Evolutionary conservation across 2,888 invertebrate genomes (phyloP).

Genomic region (Uloborus plumipes): DNA sequence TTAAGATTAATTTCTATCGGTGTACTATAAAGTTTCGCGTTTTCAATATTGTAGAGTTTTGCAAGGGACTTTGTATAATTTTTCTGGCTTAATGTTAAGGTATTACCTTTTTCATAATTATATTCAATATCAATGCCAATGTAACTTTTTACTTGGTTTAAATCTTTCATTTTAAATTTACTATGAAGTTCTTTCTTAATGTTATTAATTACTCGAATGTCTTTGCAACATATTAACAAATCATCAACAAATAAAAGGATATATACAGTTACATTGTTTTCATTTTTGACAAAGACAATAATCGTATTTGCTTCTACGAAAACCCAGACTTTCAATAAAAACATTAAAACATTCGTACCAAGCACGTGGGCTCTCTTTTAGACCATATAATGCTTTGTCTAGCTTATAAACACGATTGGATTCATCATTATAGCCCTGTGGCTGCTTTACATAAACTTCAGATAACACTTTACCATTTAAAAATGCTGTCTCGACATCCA

Average conservation of each 20-base stretch:
- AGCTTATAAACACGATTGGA: neutral
- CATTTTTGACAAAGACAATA: too few species aligned
- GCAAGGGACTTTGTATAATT: too few species aligned
- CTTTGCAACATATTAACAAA: too few species aligned
- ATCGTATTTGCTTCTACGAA: neutral
- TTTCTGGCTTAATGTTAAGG: too few species aligned
- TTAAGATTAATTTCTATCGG: too few species aligned
- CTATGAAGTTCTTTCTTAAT: too few species aligned
- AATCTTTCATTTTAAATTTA: neutral
- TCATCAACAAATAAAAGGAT: too few species aligned
- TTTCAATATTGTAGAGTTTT: too few species aligned
- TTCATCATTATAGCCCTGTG: neutral
- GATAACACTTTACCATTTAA: slow-evolving; percentile 1
- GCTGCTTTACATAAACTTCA: neutral
- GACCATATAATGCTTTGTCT: neutral
- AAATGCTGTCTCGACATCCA: neutral
- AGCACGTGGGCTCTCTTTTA: neutral
- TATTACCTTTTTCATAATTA: too few species aligned
- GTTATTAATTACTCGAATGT: too few species aligned
- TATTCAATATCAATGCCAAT: neutral
- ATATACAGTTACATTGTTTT: too few species aligned
- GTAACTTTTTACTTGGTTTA: neutral
- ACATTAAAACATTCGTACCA: slow-evolving; percentile 1
- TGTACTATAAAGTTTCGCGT: too few species aligned
- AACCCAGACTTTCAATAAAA: neutral